Base-by-base conservation (phyloP, 1,140 invertebrate species). In the Calephelis nemesis region DNA sequence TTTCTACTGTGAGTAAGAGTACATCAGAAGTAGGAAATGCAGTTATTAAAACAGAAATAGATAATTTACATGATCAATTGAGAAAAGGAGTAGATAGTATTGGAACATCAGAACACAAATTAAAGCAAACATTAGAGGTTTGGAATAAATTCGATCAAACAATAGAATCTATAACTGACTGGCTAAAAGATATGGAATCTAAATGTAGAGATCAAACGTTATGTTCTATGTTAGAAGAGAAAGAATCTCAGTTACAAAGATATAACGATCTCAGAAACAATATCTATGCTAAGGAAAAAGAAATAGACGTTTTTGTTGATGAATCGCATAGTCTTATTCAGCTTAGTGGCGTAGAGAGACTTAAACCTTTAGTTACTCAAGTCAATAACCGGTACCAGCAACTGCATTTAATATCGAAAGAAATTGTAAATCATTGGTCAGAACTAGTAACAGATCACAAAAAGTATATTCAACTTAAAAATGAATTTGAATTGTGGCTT, bases 301-400 rank as follows among this genome's bases (percentile, higher is more conserved):
- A 95, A 79, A 96, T 99, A 69, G 98, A 99, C 90, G 93, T 94
- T 40, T 98, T 99, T 86, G 94, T 97, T 10, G 98, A 99, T 88
- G 95, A 95, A 74, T 97, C 96, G n/a, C 97, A 98, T 83, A 94
- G 94, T 39, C 91, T 99, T 62, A 93, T 98, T 0, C 96, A 98
- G 82, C 93, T 95, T 3, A 97, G 96, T 87, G 95, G 95, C 4
- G 96, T 97, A 1, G 97, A 98, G 73, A 94, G 96, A 63, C 94
- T 99, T 6, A 97, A 98, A 84, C 96, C 96, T 7, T 92, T 98
- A 65, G 96, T 98, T 15, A 96, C 96, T 0, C 97, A 98, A 92
- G 95, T 98, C 12, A 98, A 95, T 76, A 98, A 95, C 79, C 94
- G 96, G 77, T 99, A 98, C 85, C 97, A 98, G 87, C 93, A 96